A percentile compares a stretch with the other conserved stretches of the same genome.
Evolutionary conservation across 2,797 vertebrate genomes (phyloP).

Genomic region (Lagocephalus sceleratus): DNA sequence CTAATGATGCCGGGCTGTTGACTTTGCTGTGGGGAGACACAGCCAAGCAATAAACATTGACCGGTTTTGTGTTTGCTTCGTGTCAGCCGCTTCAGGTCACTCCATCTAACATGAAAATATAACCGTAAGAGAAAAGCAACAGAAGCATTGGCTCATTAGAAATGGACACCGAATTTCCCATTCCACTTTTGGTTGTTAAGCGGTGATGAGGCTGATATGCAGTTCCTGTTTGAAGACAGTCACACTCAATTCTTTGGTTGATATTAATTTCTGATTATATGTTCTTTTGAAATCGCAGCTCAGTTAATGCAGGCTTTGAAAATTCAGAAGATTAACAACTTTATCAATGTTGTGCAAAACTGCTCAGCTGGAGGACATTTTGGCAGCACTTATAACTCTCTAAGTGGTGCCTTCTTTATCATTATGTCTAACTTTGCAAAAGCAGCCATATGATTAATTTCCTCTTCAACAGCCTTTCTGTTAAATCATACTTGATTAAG

Average conservation of each 20-base stretch:
- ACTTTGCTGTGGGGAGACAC: conserved; percentile 37
- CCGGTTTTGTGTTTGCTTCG: no score
- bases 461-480: conserved; percentile 10
- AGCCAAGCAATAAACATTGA: conserved; percentile 23
- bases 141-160: no score
- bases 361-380: conserved; percentile 9
- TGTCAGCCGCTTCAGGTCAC: no score
- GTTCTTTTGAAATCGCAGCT: conserved; percentile 15
- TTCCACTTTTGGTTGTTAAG: no score
- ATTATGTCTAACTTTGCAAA: conserved; percentile 22
- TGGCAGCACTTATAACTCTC: conserved; percentile 20
- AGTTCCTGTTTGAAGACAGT: no score
- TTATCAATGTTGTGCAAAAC: no score
- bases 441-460: conserved; percentile 4
- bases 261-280: conserved; percentile 7
- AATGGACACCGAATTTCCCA: no score
- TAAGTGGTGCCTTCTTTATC: conserved; percentile 12
- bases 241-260: no score
- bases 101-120: neutral
- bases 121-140: no score
- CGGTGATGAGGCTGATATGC: no score
- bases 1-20: conserved; percentile 60
- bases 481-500: conserved; percentile 30
- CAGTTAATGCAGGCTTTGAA: no score
- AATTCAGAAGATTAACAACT: conserved; percentile 18